A percentile compares a stretch with the other conserved stretches of the same genome.
These are phyloP conservation scores for Ridgeia piscesae DNA, from an alignment of 1,140 invertebrate genomes.

Conservation along the genomic window DNA sequence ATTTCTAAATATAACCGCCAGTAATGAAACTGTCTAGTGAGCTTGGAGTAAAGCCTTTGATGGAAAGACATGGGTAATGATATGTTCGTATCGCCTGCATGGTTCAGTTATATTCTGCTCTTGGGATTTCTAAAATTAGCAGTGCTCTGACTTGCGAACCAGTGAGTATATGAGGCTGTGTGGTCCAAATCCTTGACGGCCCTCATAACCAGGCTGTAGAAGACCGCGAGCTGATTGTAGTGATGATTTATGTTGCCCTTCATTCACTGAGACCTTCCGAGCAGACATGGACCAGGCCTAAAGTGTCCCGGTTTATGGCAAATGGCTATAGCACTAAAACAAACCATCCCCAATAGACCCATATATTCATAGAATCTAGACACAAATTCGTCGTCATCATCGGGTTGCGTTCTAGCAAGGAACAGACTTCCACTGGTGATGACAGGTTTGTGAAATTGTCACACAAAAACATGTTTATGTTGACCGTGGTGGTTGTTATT, in stretches of 20 bases:
- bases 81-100: background rate
- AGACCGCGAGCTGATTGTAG: background rate
- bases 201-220: background rate
- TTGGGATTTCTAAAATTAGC: background rate
- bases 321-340: background rate
- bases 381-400: background rate
- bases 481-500: background rate
- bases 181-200: background rate
- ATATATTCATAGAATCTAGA: background rate
- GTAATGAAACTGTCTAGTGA: background rate
- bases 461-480: background rate
- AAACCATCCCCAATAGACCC: background rate
- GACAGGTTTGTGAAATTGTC: background rate
- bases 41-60: background rate
- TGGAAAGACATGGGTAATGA: background rate
- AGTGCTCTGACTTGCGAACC: background rate
- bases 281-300: background rate
- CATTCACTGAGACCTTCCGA: background rate
- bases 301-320: background rate
- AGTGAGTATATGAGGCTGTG: background rate
- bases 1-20: background rate
- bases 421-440: background rate
- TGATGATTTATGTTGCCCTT: background rate
- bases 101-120: background rate
- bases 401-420: background rate